phyloP scores from a whole-genome alignment of 2,888 invertebrate species.

The Ophioninae sp. region DNA sequence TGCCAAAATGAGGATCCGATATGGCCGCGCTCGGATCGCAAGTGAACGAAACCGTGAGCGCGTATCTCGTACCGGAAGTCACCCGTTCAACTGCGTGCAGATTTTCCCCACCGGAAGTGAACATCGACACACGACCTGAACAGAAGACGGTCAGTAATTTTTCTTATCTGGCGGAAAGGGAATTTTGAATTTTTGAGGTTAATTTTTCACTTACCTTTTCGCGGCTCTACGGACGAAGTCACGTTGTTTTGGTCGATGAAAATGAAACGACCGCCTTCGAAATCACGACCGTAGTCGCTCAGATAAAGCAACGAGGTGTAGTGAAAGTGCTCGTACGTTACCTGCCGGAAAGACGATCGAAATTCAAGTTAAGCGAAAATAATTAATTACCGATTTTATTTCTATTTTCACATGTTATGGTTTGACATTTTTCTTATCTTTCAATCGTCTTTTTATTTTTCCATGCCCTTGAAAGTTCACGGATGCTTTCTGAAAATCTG shows the following conservation, averaged over 20 bases:
- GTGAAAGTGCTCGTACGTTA: slow-evolving; percentile 92
- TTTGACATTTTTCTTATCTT: too few relatives aligned
- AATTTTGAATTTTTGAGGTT: not conserved
- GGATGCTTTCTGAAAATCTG: too few relatives aligned
- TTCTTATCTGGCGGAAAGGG: not conserved
- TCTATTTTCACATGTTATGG: too few relatives aligned
- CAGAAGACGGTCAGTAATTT: slow-evolving; percentile 4
- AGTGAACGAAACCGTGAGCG: slow-evolving; percentile 93
- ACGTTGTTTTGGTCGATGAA: slow-evolving; percentile 87
- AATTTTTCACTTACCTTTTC: slow-evolving; percentile 82
- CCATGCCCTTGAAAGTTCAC: too few relatives aligned
- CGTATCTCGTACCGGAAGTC: slow-evolving; percentile 88
- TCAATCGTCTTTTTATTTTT: too few relatives aligned
- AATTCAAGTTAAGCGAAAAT: slow-evolving; percentile 22
- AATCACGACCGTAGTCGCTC: slow-evolving; percentile 88
- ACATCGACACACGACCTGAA: slow-evolving; percentile 89
- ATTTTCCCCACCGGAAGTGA: slow-evolving; percentile 94
- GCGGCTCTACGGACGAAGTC: slow-evolving; percentile 89
- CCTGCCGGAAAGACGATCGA: slow-evolving; percentile 82
- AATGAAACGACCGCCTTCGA: slow-evolving; percentile 91
- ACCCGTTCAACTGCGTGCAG: slow-evolving; percentile 91
- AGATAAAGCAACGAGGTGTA: slow-evolving; percentile 93
- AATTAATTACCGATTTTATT: too few relatives aligned
- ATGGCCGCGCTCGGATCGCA: slow-evolving; percentile 88
- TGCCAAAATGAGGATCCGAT: slow-evolving; percentile 82